Percentiles rank a stretch among this genome's conserved stretches.
Evolutionary conservation across 2,797 vertebrate species (phyloP).

Genomic region (Anguilla marmorata): DNA sequence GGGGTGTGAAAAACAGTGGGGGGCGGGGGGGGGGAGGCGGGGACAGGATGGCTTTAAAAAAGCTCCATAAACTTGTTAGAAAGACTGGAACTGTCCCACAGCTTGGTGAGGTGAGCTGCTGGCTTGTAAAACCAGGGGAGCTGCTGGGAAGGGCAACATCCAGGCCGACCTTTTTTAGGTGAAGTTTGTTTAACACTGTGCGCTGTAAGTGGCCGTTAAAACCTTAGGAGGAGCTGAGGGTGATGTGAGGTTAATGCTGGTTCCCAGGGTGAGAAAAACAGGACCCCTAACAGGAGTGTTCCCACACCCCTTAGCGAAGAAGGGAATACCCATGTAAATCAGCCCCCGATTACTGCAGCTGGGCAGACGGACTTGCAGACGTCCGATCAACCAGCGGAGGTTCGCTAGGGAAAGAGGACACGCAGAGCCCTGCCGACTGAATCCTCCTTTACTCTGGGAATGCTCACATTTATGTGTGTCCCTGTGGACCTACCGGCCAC

Average conservation of each 20-base stretch:
- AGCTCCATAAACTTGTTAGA: background rate
- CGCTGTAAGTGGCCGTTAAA: conserved; percentile 49
- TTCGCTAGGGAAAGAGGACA: background rate
- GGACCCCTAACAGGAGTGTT: background rate
- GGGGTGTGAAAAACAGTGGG: conserved; percentile 43
- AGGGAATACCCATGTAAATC: background rate
- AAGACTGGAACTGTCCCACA: background rate
- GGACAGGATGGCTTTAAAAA: conserved; percentile 21
- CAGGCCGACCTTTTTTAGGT: background rate
- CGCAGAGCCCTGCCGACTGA: background rate
- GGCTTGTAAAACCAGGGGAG: conserved; percentile 38
- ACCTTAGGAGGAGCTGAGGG: conserved; percentile 28
- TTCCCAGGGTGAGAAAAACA: conserved; percentile 1
- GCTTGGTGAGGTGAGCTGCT: conserved; percentile 17
- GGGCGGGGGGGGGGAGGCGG: background rate
- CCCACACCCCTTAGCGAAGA: background rate
- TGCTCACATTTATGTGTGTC: too few relatives aligned
- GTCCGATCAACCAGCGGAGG: background rate
- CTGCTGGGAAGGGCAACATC: conserved; percentile 37
- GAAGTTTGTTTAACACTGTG: conserved; percentile 59
- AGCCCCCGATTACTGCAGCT: background rate
- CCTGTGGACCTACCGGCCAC: background rate
- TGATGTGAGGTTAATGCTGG: background rate
- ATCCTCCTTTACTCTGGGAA: background rate
- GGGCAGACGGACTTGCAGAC: too few relatives aligned